Conservation (phyloP, 2,113 vertebrate genomes). For the Holacanthus passer region DNA sequence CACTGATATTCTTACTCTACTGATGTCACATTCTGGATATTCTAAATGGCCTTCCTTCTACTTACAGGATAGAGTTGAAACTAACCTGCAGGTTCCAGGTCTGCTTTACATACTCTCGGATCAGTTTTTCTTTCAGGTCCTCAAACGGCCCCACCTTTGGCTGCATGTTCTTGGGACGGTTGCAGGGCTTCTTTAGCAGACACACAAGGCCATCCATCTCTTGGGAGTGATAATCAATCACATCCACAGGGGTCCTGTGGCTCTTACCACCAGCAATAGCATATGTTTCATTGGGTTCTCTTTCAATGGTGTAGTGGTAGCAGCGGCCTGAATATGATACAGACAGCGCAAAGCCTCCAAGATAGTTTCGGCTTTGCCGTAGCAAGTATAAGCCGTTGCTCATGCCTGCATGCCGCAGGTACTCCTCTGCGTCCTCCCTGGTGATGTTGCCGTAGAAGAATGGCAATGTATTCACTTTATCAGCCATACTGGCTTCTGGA, state of each 20-base stretch:
- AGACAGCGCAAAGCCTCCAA: slow-evolving; percentile 93
- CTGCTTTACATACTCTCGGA: slow-evolving; percentile 93
- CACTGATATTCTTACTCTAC: not conserved
- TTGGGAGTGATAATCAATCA: slow-evolving; percentile 92
- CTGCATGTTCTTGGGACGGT: slow-evolving; percentile 89
- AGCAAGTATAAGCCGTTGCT: slow-evolving; percentile 90
- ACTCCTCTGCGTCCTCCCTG: slow-evolving; percentile 93
- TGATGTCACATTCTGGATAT: not conserved
- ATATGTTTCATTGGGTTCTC: slow-evolving; percentile 89
- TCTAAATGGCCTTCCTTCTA: not conserved
- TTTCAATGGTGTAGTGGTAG: slow-evolving; percentile 97
- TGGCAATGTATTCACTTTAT: slow-evolving; percentile 85
- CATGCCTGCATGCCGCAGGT: slow-evolving; percentile 87
- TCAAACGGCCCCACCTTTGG: slow-evolving; percentile 96
- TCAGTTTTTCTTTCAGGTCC: slow-evolving; percentile 95
- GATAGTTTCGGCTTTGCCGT: slow-evolving; percentile 94
- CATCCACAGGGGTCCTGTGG: slow-evolving; percentile 87
- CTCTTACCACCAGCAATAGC: slow-evolving; percentile 93
- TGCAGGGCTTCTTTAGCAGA: slow-evolving; percentile 90
- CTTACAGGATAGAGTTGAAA: not conserved
- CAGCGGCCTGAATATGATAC: slow-evolving; percentile 85
- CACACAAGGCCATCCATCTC: slow-evolving; percentile 92
- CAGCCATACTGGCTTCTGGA: slow-evolving; percentile 66
- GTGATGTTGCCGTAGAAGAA: slow-evolving; percentile 98
- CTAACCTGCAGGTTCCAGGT: slow-evolving; percentile 95